Base-by-base conservation (phyloP, 2,888 invertebrate genomes). In the Agrochola lychnidis region DNA sequence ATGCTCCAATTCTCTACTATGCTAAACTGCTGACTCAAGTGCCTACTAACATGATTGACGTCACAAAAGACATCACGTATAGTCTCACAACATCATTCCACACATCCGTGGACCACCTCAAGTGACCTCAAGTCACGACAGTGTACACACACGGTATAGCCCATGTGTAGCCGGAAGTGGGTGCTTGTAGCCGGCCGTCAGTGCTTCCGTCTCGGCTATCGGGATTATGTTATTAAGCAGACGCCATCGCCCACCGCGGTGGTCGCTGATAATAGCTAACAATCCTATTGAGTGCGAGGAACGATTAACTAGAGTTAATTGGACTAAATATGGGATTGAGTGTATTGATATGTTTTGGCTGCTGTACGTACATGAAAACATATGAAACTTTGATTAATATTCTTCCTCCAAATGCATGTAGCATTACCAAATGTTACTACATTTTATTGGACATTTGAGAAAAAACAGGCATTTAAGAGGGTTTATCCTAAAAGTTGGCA, bases 181-280 rank as follows among this genome's bases (percentile, higher is more conserved):
- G 89, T 92, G 90, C 95, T 95, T 76, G 82, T 76, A 71, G 40
- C 59, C 90, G 88, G 86, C 89, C 90, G 88, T 87, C 89, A 87
- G 89, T 83, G 91, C 93, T 93, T 94, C 94, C 94, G 91, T 87
- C 87, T 87, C 86, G 87, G 91, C 91, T 93, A 94, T 95, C 93
- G 88, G 94, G 95, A 93, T 94, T 94, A 95, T 93, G 94, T 89
- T 93, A 94, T 93, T 94, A 95, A 93, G 90, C 95, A 95, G 95
- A 92, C 90, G 87, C 89, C 87, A 83, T 82, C 88, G 85, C 90
- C 88, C 84, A 76, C 83, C 88, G 84, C 79, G 94, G 95, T 95
- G 95, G 95, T 95, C 95, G 88, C 74, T 89, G 89, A 91, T 90
- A 88, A 85, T 83, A 76, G 81, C 83, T 87, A 87, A 88, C 86